Evolutionary conservation across 2,888 invertebrate species (phyloP), one percentile per base, ranked within the genome.

Genomic region (Galeopsomyia nigrocyanea): DNA sequence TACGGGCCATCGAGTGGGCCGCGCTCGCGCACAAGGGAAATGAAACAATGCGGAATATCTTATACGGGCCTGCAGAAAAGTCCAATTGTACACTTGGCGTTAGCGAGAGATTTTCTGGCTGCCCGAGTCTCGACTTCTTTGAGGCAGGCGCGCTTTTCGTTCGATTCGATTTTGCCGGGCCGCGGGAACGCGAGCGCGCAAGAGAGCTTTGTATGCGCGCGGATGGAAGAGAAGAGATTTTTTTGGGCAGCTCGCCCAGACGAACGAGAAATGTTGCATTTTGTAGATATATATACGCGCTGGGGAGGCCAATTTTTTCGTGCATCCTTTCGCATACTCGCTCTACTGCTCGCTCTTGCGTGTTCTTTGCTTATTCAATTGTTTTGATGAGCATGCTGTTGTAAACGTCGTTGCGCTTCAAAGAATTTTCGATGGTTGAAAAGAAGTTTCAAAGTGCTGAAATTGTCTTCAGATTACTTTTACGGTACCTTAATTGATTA

Each of bases 41-140:
- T 78, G 79, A 80, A 78, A 79, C 80, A 81, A 81, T 79, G 79
- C 77, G 77, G 77, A 80, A 80, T 80, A 77, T 76, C 76, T 79
- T 79, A 72, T 72, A 78, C 68, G 78, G 67, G 76, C 74, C 6
- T 71, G 60, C 71, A 73, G 70, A 68, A 75, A 68, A 74, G 68
- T 77, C 70, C 77, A 76, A 76, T 79, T 70, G 69, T 51, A 64
- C 39, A 21, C 67, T 72, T 64, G 39, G 57, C 47, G 47, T 60
- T 46, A 17, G 53, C 51, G 16, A 19, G 10, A 19, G 60, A 72
- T 68, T 68, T 64, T 68, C 64, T 64, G 58, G 53, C 53, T 66
- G 50, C 60, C 60, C 39, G 39, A 39, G 39, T 39, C 68, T 61
- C 61, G 13, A 26, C 61, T 13, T 46, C 60, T 60, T 46, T 47